Percentiles rank a stretch among this genome's conserved stretches.
These are phyloP conservation scores for Pterois miles DNA, from an alignment of 2,797 vertebrate species.

Conservation along the genomic window DNA sequence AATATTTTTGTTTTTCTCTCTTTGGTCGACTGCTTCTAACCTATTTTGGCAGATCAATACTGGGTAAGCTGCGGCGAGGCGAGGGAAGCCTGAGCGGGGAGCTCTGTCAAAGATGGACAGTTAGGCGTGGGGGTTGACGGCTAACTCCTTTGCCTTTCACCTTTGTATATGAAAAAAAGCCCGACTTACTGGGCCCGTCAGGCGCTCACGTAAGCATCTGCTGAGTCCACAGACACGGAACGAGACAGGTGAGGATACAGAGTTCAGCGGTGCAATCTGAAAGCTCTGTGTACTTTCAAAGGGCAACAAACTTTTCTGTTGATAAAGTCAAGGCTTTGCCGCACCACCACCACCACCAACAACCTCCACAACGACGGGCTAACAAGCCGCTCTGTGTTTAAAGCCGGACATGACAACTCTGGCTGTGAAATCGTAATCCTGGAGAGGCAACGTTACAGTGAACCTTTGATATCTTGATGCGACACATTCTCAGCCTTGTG, in stretches of 20 bases:
- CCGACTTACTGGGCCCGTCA: neutral
- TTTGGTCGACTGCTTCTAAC: conserved; percentile 27
- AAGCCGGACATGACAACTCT: conserved; percentile 58
- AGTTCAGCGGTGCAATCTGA: conserved; percentile 57
- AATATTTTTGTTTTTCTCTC: conserved; percentile 58
- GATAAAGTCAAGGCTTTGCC: conserved; percentile 67
- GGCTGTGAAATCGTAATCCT: conserved; percentile 60
- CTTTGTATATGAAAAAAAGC: neutral
- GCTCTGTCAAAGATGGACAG: conserved; percentile 16
- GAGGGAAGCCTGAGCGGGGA: conserved; percentile 27
- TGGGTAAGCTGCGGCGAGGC: conserved; percentile 33
- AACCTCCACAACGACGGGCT: conserved; percentile 21
- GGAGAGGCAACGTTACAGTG: conserved; percentile 58
- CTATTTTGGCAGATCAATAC: conserved; percentile 51
- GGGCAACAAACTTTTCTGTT: conserved; percentile 73
- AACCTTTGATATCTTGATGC: conserved; percentile 78
- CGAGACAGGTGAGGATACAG: conserved; percentile 10
- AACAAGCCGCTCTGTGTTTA: conserved; percentile 44
- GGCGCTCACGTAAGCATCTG: conserved; percentile 13
- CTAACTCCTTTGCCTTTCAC: conserved; percentile 33
- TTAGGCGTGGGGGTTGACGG: neutral
- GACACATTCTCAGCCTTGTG: conserved; percentile 50
- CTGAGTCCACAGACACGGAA: conserved; percentile 21
- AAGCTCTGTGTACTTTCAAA: conserved; percentile 69
- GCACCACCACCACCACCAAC: neutral